These are phyloP conservation scores for Agelas oroides DNA, from an alignment of 37 sponge, comb jelly and placozoan genomes.

Conservation along the genomic window DNA sequence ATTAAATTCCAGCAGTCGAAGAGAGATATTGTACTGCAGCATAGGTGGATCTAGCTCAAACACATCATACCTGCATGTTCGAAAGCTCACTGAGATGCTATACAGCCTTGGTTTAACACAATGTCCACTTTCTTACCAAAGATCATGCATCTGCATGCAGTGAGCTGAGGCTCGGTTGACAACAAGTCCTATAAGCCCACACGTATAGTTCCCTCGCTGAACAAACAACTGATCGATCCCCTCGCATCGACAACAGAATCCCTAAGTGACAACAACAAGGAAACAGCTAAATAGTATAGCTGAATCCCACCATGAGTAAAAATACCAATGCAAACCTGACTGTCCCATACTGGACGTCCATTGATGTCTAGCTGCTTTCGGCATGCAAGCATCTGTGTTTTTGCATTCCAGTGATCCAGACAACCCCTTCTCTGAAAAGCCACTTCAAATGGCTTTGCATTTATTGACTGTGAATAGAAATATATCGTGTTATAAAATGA, in stretches of 20 bases:
- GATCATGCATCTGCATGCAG: conserved; percentile 55
- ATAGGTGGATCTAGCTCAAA: conserved; percentile 59
- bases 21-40: conserved; percentile 70
- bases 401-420: conserved; percentile 49
- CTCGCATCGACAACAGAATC: conserved; percentile 77
- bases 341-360: conserved; percentile 60
- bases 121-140: conserved; percentile 37
- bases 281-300: too few species aligned
- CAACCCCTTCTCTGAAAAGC: conserved; percentile 24
- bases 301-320: too few species aligned
- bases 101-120: too few species aligned
- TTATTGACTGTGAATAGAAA: conserved; percentile 53
- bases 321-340: conserved; percentile 48
- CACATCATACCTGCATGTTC: conserved; percentile 74
- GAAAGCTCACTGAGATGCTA: background rate
- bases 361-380: conserved; percentile 39
- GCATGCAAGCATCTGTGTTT: conserved; percentile 33
- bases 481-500: background rate
- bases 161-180: conserved; percentile 36
- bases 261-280: conserved; percentile 17
- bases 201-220: background rate
- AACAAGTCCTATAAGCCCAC: background rate
- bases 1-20: conserved; percentile 53
- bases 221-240: background rate
- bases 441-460: conserved; percentile 67